Evolutionary conservation across 2,888 invertebrate genomes (phyloP), one percentile per base, ranked within the genome.

Genomic region (Caenorhabditis panamensis): DNA sequence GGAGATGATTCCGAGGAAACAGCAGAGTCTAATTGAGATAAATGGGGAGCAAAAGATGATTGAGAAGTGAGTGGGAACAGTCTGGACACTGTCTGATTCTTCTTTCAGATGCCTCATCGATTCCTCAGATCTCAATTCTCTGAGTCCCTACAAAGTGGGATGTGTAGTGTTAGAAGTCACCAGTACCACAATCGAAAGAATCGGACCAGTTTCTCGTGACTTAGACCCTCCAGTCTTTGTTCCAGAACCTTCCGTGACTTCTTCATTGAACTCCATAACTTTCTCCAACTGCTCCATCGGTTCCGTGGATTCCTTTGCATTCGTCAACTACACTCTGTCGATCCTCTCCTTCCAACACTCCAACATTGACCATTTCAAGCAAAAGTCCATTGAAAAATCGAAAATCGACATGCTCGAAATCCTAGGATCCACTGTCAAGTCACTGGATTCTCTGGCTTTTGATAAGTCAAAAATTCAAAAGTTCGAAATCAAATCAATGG

Each of bases 251-350:
- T 24, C 36, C 1, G 47, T 76, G 11, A 28, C 56, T 4, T 11
- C 76, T 2, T 4, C 24, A 2, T 44, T 76, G 0, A 75, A 75
- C 41, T 66, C 69, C 2, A 59, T 78, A 26, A n/a, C 22, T 16
- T 73, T 79, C 59, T 79, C 73, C 20, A 80, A 80, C 37, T 69
- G 67, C 53, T 49, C 80, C 18, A 80, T 80, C 36, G 75, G 67
- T 31, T 54, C 51, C 9, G n/a, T 80, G 5, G 73, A 73, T 18
- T 51, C 62, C 0, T 64, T 53, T 8, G 36, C 73, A 5, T 79
- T 79, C 47, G 24, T 47, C 44, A 79, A 79, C 41, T 69, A 73
- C 49, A 37, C 73, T 1, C 18, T 79, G 16, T 68, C 67, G 1
- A 64, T 56, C 24, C n/a, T 79, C 13, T 26, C 26, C 4, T 69